These are phyloP conservation scores for Galeopsomyia nigrocyanea DNA, from an alignment of 2,888 invertebrate genomes.

Conservation along the genomic window DNA sequence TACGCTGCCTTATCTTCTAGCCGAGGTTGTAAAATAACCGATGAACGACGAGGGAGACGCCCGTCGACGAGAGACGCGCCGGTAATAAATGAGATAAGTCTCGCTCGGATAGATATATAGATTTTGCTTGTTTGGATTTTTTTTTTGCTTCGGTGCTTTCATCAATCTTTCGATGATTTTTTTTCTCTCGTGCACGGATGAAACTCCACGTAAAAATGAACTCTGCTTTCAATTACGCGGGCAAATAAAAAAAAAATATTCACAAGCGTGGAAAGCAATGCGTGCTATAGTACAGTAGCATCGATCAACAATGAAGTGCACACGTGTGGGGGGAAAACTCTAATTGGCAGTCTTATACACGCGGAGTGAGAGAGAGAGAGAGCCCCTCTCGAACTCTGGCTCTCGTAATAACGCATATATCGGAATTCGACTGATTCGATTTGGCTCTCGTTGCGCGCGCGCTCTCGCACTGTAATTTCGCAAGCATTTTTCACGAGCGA, in stretches of 20 bases:
- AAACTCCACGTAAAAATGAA: no score
- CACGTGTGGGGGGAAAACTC: conserved; percentile 31
- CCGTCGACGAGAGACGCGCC: conserved; percentile 44
- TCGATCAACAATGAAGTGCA: neutral
- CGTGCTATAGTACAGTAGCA: neutral
- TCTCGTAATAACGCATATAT: conserved; percentile 54
- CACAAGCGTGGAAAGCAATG: no score
- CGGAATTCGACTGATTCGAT: conserved; percentile 62
- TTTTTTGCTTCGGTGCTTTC: conserved; percentile 3
- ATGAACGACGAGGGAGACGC: conserved; percentile 59
- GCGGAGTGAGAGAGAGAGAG: conserved; percentile 46
- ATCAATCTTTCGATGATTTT: conserved; percentile 13
- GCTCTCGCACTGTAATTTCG: neutral
- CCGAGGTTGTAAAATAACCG: conserved; percentile 66
- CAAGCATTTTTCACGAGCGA: conserved; percentile 64
- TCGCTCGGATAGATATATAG: conserved; percentile 52
- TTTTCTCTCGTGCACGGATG: neutral
- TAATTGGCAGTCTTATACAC: conserved; percentile 61
- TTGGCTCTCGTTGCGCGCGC: conserved; percentile 48
- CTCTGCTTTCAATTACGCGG: no score
- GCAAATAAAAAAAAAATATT: no score
- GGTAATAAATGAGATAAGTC: conserved; percentile 67
- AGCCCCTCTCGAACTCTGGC: conserved; percentile 55
- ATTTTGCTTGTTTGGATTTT: neutral
- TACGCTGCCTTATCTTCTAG: conserved; percentile 58